These are phyloP conservation scores for Paelopatides confundens DNA, from an alignment of 53 echinoderm and acorn worm genomes.

Conservation along the genomic window DNA sequence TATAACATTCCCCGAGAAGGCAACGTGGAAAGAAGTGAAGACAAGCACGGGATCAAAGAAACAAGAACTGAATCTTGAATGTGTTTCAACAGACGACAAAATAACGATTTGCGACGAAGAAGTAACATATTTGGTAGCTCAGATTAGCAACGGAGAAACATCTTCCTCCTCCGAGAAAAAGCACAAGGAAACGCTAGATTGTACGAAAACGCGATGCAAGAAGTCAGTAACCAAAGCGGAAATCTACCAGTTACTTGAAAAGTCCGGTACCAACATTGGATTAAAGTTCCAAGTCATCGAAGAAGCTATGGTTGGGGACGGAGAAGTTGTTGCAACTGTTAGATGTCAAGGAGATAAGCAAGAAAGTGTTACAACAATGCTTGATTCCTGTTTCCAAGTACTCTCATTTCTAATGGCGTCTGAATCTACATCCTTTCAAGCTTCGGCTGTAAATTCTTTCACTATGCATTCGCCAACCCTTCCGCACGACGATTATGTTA, in stretches of 20 bases:
- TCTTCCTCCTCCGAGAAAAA: slow-evolving; percentile 12
- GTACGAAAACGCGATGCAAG: slow-evolving; percentile 49
- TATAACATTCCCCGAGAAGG: slow-evolving; percentile 49
- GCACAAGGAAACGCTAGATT: slow-evolving; percentile 34
- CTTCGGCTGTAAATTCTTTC: slow-evolving; percentile 56
- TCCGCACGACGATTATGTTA: slow-evolving; percentile 70
- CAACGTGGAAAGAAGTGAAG: slow-evolving; percentile 76
- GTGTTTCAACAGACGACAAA: slow-evolving; percentile 64
- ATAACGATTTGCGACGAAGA: slow-evolving; percentile 70
- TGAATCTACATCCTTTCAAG: slow-evolving; percentile 73
- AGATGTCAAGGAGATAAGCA: slow-evolving; percentile 64
- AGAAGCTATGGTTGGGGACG: slow-evolving; percentile 71
- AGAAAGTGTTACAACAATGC: slow-evolving; percentile 66
- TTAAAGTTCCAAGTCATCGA: slow-evolving; percentile 71
- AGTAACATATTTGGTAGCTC: slow-evolving; percentile 53
- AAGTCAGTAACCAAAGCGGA: slow-evolving; percentile 42
- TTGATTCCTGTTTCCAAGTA: slow-evolving; percentile 87
- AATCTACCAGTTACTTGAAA: slow-evolving; percentile 70
- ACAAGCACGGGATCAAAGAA: slow-evolving; percentile 62
- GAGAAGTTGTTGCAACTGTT: slow-evolving; percentile 71
- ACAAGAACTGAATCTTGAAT: slow-evolving; percentile 63
- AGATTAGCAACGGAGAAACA: slow-evolving; percentile 35
- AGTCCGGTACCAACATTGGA: slow-evolving; percentile 71
- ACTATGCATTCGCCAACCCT: slow-evolving; percentile 74
- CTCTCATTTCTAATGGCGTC: slow-evolving; percentile 60